These are phyloP conservation scores for Eulacestoma nigropectus DNA, from an alignment of 2,113 vertebrate genomes.

Conservation along the genomic window DNA sequence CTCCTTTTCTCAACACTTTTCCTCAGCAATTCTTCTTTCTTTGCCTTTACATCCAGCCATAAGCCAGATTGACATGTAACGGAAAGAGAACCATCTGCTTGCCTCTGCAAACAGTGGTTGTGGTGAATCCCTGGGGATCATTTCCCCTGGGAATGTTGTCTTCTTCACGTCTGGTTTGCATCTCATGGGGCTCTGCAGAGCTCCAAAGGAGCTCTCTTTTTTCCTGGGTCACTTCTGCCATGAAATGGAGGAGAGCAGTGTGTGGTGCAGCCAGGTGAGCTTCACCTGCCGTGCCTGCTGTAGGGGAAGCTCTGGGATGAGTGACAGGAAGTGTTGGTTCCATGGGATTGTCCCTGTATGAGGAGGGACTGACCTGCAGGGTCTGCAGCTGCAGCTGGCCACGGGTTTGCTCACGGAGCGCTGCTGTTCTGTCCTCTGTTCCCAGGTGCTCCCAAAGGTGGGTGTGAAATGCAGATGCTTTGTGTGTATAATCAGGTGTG, in stretches of 20 bases:
- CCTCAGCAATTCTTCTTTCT: not conserved
- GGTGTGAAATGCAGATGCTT: not conserved
- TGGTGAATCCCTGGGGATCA: not conserved
- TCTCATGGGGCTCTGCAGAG: not conserved
- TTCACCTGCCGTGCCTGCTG: not conserved
- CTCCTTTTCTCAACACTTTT: not conserved
- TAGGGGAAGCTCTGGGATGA: not conserved
- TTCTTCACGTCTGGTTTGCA: not conserved
- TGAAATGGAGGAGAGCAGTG: not conserved
- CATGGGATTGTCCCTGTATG: not conserved
- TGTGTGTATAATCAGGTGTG: rapidly evolving
- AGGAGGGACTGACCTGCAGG: not conserved
- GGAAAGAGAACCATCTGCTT: not conserved
- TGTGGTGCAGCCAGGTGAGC: not conserved
- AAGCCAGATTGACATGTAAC: not conserved
- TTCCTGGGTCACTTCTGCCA: not conserved
- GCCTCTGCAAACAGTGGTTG: not conserved
- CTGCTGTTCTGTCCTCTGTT: not conserved
- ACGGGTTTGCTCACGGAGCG: rapidly evolving
- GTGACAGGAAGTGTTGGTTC: not conserved
- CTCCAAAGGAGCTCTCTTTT: not conserved
- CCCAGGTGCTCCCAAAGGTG: not conserved
- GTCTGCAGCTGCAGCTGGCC: not conserved
- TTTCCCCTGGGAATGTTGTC: not conserved
- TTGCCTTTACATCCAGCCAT: not conserved